Conservation (phyloP, 2,113 vertebrate genomes). For the rabbit (Oryctolagus cuniculus) region mOryCun1.1 NC_091453.1:35305001-35305500, state of each 20-base stretch:
- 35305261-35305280: neutral
- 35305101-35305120: neutral
- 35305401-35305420: neutral
- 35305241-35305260: conserved; percentile 31
- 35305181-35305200: conserved; percentile 39
- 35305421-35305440: conserved; percentile 46
- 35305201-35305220: neutral
- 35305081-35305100: conserved; percentile 39
- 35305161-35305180: conserved; percentile 55
- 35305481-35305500: conserved; percentile 57
- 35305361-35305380: conserved; percentile 42
- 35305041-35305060: neutral
- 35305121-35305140: conserved; percentile 5
- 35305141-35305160: conserved; percentile 28
- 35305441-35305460: conserved; percentile 58
- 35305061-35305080: neutral
- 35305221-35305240: neutral
- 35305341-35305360: conserved; percentile 59
- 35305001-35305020: conserved; percentile 29
- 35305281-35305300: conserved; percentile 49
- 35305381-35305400: conserved; percentile 39
- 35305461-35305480: neutral
- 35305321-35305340: conserved; percentile 45
- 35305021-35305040: neutral
- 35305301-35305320: conserved; percentile 33